Evolutionary conservation across 2,888 invertebrate genomes (phyloP).

Genomic region (Polydrusus pterygomalis): DNA sequence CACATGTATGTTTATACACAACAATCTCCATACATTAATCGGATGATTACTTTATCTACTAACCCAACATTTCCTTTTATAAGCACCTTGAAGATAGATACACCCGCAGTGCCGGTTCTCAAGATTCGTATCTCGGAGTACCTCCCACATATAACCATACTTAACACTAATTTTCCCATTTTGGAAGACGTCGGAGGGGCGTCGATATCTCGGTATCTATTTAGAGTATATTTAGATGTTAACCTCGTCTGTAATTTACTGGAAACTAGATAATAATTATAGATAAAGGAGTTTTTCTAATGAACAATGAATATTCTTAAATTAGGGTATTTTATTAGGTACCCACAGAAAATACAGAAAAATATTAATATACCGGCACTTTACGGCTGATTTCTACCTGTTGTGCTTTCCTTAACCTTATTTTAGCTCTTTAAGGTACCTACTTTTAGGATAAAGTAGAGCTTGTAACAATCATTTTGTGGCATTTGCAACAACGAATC

Average conservation of each 20-base stretch:
- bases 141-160: slow-evolving; percentile 47
- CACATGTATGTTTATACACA: background rate
- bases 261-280: slow-evolving; percentile 39
- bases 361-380: too few species aligned
- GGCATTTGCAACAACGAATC: too few species aligned
- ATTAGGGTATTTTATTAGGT: background rate
- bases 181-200: slow-evolving; percentile 46
- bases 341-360: too few species aligned
- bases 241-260: slow-evolving; percentile 32
- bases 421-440: too few species aligned
- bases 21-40: slow-evolving; percentile 42
- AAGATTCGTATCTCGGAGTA: slow-evolving; percentile 47
- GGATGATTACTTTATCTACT: slow-evolving; percentile 34
- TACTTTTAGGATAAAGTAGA: too few species aligned
- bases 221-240: slow-evolving; percentile 47
- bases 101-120: slow-evolving; percentile 31
- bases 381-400: too few species aligned
- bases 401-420: too few species aligned
- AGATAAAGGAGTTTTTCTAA: background rate
- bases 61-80: slow-evolving; percentile 46
- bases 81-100: slow-evolving; percentile 43
- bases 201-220: slow-evolving; percentile 45
- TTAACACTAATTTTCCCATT: slow-evolving; percentile 49
- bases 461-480: too few species aligned
- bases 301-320: background rate